Evolutionary conservation across 1,140 invertebrate genomes (phyloP).

Genomic region (Temnothorax nylanderi): DNA sequence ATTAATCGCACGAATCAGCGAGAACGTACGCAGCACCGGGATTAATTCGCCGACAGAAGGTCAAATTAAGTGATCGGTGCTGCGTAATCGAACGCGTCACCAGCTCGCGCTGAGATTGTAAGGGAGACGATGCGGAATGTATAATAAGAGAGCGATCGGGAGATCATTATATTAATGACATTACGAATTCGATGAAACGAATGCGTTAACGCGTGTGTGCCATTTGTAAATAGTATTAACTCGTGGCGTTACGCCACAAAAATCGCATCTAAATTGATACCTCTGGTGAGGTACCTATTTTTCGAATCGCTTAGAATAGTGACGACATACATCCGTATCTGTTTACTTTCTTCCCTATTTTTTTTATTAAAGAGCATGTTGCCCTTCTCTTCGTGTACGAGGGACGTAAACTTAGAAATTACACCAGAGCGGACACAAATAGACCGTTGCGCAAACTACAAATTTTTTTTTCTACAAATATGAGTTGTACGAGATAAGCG

Average conservation of each 20-base stretch:
- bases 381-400: conserved; percentile 6
- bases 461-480: conserved; percentile 9
- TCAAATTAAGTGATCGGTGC: conserved; percentile 6
- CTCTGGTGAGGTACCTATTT: conserved; percentile 53
- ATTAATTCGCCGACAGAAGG: conserved; percentile 1
- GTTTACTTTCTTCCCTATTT: conserved; percentile 49
- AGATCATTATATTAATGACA: conserved; percentile 48
- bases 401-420: conserved; percentile 8
- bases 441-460: conserved; percentile 4
- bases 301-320: conserved; percentile 53
- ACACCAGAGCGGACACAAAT: not conserved
- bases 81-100: not conserved
- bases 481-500: conserved; percentile 1
- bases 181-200: conserved; percentile 43
- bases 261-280: conserved; percentile 54
- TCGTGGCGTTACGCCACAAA: conserved; percentile 16
- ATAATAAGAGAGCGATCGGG: conserved; percentile 14
- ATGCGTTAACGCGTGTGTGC: conserved; percentile 37
- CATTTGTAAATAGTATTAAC: conserved; percentile 52
- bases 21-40: not conserved
- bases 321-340: conserved; percentile 11
- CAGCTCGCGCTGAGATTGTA: not conserved
- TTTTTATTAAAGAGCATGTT: conserved; percentile 2
- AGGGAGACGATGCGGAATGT: conserved; percentile 1
- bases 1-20: not conserved